A percentile compares a stretch with the other conserved stretches of the same genome.
Evolutionary conservation across 2,888 invertebrate species (phyloP).

Genomic region (Diplolepis rosae): DNA sequence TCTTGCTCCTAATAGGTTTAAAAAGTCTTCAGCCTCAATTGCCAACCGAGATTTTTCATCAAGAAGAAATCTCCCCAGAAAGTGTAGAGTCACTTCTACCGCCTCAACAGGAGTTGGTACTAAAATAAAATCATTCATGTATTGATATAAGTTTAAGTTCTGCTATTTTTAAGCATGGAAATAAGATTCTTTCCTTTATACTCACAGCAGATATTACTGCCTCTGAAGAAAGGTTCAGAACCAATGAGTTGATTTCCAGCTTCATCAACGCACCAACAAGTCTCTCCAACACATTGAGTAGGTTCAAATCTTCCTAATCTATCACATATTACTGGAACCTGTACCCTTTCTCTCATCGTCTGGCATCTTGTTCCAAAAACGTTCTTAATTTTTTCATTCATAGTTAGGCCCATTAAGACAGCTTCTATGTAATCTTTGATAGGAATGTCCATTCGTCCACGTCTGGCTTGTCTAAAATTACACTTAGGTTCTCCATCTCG

Average conservation of each 20-base stretch:
- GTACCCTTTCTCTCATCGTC: slow-evolving; percentile 74
- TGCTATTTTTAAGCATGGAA: neutral
- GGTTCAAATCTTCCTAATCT: slow-evolving; percentile 83
- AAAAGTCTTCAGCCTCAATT: slow-evolving; percentile 63
- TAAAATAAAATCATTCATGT: slow-evolving; percentile 70
- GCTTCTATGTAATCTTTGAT: slow-evolving; percentile 58
- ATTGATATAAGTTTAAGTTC: slow-evolving; percentile 22
- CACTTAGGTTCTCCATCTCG: slow-evolving; percentile 85
- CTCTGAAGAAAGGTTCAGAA: slow-evolving; percentile 78
- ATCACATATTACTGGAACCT: slow-evolving; percentile 78
- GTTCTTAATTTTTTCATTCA: slow-evolving; percentile 62
- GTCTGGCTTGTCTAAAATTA: slow-evolving; percentile 86
- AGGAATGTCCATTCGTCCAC: slow-evolving; percentile 69
- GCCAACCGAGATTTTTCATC: slow-evolving; percentile 62
- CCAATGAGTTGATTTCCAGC: slow-evolving; percentile 83
- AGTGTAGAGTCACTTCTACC: slow-evolving; percentile 84
- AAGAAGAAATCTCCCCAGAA: slow-evolving; percentile 78
- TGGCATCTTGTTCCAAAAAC: slow-evolving; percentile 77
- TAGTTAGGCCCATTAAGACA: slow-evolving; percentile 54
- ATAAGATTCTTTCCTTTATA: slow-evolving; percentile 40
- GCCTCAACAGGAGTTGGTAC: slow-evolving; percentile 84
- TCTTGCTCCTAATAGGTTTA: slow-evolving; percentile 67
- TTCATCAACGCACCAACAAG: slow-evolving; percentile 92
- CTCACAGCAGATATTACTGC: slow-evolving; percentile 77
- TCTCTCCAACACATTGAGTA: slow-evolving; percentile 82